Percentiles rank a stretch among this genome's conserved stretches.
phyloP scores from a whole-genome alignment of 2,113 vertebrate genomes.

The Entomyzon cyanotis region DNA sequence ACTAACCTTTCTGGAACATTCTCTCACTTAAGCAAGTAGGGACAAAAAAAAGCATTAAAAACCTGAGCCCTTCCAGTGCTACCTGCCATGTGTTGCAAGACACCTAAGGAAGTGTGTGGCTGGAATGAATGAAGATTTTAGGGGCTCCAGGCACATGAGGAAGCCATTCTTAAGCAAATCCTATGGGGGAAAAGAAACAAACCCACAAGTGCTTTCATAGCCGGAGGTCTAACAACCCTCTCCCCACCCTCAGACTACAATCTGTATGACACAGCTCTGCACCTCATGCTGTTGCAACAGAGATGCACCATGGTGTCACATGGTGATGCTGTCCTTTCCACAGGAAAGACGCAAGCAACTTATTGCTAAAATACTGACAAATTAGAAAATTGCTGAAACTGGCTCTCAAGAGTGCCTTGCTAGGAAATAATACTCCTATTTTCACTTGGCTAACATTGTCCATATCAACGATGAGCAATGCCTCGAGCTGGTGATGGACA shows the following conservation, averaged over 20 bases:
- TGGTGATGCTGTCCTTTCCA: neutral
- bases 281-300: neutral
- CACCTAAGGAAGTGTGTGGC: neutral
- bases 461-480: neutral
- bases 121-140: neutral
- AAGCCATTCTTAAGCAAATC: neutral
- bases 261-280: neutral
- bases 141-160: neutral
- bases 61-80: neutral
- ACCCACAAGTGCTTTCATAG: neutral
- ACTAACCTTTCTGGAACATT: neutral
- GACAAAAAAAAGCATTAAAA: neutral
- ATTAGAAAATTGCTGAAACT: neutral
- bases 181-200: neutral
- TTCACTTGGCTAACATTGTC: neutral
- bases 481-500: neutral
- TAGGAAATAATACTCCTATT: neutral
- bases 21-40: neutral
- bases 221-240: neutral
- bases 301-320: fast-evolving
- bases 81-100: neutral
- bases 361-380: neutral
- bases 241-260: neutral
- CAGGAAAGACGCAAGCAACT: neutral
- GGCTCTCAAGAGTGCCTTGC: neutral